phyloP scores from a whole-genome alignment of 2,797 vertebrate species.

The Alectoris magna region DNA sequence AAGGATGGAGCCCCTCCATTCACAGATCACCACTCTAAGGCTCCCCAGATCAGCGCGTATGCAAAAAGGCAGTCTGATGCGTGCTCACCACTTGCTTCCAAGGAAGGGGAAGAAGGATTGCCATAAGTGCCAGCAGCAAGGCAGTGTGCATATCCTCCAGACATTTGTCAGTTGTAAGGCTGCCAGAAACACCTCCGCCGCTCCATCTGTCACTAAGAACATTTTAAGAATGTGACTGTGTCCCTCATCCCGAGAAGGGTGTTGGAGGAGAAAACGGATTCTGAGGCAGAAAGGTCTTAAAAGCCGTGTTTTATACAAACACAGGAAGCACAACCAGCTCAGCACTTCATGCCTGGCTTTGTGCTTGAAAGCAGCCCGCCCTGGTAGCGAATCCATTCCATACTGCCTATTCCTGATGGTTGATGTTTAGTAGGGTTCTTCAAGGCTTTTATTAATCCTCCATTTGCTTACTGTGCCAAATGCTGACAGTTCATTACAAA shows the following conservation, averaged over 20 bases:
- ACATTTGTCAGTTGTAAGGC: not conserved
- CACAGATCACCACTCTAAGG: not conserved
- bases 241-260: not conserved
- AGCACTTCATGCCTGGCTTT: not conserved
- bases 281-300: not conserved
- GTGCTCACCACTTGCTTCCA: not conserved
- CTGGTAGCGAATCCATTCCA: not conserved
- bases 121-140: not conserved
- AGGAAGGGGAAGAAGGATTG: not conserved
- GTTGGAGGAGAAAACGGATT: not conserved
- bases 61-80: not conserved
- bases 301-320: not conserved
- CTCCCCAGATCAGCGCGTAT: not conserved
- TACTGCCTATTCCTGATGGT: not conserved
- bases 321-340: not conserved
- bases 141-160: not conserved
- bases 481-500: not conserved
- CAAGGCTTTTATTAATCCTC: not conserved
- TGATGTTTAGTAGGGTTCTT: not conserved
- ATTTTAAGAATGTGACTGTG: not conserved
- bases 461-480: not conserved
- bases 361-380: not conserved
- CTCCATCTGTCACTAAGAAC: not conserved
- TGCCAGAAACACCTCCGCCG: slow-evolving; percentile 14
- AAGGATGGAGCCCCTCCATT: not conserved